Base-by-base conservation (phyloP, 1,140 invertebrate genomes). In the Aphelinus atriplicis region DNA sequence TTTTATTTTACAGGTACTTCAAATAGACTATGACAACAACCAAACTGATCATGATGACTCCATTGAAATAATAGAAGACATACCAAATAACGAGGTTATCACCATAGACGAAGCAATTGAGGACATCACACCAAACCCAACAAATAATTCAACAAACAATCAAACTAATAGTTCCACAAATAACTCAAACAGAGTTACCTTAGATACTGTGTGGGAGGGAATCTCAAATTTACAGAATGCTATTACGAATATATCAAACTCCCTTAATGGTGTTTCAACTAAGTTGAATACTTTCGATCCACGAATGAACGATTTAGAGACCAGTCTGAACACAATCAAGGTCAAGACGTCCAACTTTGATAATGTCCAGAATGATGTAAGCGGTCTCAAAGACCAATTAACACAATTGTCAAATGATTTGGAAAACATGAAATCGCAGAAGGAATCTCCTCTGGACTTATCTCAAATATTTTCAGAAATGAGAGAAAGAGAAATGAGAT, bases 151-250 rank as follows among this genome's bases (percentile, higher is more conserved):
- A 53, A 53, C 51, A 9, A 53, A 53, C 9, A 26, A 26, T 53
- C 51, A 53, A 53, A 53, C 7, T 3, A 62, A 68, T 26, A 26
- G 26, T 26, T 26, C 26, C 26, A 26, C 26, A 26, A 26, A 26
- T 26, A 26, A 26, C 26, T 26, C 26, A 1, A 68, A 69, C 9
- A 65, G 55, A 45, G 55, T 76, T 47, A 76, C 74, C 1, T 71
- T 76, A 47, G 68, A 71, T 43, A 71, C 68, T n/a, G 74, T 76
- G 1, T 76, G 74, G 67, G 10, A 71, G 45, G 74, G 74, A 43
- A 71, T 71, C 5, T 58, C 67, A 10, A 55, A 61, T 61, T 62
- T 76, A 43, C 74, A 76, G 48, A 26, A 45, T 3, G 60, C 61
- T 7, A 66, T 71, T 53, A 58, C 74, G 1, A 76, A 71, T 66